A percentile compares a stretch with the other conserved stretches of the same genome.
phyloP scores from a whole-genome alignment of 2,888 invertebrate species.

The Rutpela maculata region DNA sequence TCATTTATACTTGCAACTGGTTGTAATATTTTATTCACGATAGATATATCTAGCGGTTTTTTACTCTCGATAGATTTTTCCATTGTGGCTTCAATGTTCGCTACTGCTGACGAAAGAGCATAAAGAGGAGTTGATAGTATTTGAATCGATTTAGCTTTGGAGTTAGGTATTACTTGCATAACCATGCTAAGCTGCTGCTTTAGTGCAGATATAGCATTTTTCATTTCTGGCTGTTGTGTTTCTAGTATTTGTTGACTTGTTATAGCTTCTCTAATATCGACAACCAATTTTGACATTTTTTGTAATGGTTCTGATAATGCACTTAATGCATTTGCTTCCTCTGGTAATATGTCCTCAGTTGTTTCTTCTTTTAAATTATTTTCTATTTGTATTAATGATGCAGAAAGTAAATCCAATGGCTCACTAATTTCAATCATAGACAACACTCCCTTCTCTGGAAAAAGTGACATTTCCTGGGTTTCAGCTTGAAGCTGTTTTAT shows the following conservation, averaged over 20 bases:
- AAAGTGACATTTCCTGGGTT: neutral
- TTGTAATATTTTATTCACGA: too few species aligned
- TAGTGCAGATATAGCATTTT: conserved; percentile 30
- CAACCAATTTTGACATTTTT: conserved; percentile 41
- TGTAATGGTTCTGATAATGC: conserved; percentile 47
- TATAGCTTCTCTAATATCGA: conserved; percentile 47
- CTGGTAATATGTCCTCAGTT: conserved; percentile 28
- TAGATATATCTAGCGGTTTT: neutral
- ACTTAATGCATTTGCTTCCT: conserved; percentile 33
- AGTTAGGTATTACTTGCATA: neutral
- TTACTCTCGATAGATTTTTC: neutral
- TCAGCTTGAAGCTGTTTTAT: conserved; percentile 10
- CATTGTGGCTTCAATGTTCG: neutral
- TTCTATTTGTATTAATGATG: conserved; percentile 40
- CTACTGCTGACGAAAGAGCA: neutral
- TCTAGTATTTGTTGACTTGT: conserved; percentile 41
- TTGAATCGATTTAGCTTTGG: conserved; percentile 11
- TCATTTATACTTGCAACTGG: too few species aligned
- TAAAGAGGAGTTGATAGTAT: neutral
- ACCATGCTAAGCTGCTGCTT: conserved; percentile 38
- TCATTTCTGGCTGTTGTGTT: conserved; percentile 32
- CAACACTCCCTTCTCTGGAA: conserved; percentile 48
- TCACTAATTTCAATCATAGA: conserved; percentile 47
- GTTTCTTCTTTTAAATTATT: conserved; percentile 9
- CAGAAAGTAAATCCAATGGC: conserved; percentile 41